Evolutionary conservation across 2,888 invertebrate species (phyloP), one percentile per base, ranked within the genome.

Genomic region (Acholoe squamosa): DNA sequence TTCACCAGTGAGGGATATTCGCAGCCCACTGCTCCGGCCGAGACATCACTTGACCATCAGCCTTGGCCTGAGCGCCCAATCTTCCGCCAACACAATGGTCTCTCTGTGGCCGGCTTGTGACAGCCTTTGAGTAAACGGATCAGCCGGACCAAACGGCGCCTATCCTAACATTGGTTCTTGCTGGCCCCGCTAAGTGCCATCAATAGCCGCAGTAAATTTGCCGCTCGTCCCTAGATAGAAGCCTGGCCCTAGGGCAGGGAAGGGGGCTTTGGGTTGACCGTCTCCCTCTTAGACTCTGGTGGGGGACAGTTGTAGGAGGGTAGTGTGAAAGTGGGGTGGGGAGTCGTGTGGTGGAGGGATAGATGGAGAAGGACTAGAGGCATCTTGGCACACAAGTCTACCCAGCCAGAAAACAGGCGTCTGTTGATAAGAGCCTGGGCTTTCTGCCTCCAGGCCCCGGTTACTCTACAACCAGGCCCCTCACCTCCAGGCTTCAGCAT

Each of bases 61-160:
- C 52, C 54, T 54, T 19, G 52, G 80, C 34, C 33, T 28, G 31
- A 33, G 80, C 80, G 34, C 80, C 43, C 80, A 80, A 43, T 80
- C 80, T 33, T 43, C n/a, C 12, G 7, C 54, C n/a, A n/a, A 34
- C 52, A 86, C 86, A 86, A 86, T 31, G 28, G 86, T 28, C 86
- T 56, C 28, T 86, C 56, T 86, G n/a, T 25, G 28, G 56, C 54
- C 25, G 86, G 54, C 25, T 52, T 51, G 54, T 54, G 28, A 16
- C 56, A 3, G 86, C 28, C 86, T 86, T 86, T 86, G 86, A 86
- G 86, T 56, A 86, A 86, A 86, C 86, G 56, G 86, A 86, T 86
- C 86, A 86, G 52, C 25, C 14, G n/a, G 84, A 28, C 43, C 86
- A 54, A 54, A 86, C 52, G 25, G 16, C 25, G 86, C 54, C 86